Percentiles rank a stretch among this genome's conserved stretches.
These are phyloP conservation scores for Schizaphis graminum DNA, from an alignment of 2,888 invertebrate genomes.

Conservation along the genomic window DNA sequence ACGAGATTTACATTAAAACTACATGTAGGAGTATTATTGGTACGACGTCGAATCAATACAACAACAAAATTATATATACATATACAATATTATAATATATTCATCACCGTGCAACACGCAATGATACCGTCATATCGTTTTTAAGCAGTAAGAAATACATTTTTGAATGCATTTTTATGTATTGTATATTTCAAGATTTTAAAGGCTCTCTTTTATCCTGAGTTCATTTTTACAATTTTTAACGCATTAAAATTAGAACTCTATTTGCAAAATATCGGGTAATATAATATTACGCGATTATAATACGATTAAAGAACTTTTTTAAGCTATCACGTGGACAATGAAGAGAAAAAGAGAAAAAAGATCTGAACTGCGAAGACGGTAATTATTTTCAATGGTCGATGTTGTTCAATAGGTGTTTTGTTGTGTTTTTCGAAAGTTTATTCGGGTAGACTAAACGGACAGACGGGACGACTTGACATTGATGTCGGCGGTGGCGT, in stretches of 20 bases:
- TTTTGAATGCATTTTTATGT: neutral
- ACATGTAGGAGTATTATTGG: no score
- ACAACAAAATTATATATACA: no score
- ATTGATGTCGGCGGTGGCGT: neutral
- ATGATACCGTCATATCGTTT: neutral
- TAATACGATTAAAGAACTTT: neutral
- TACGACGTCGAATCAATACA: no score
- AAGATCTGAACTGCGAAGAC: neutral
- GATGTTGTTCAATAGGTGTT: conserved; percentile 17
- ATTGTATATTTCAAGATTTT: neutral
- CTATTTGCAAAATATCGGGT: neutral
- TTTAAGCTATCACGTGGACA: neutral
- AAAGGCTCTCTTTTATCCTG: neutral
- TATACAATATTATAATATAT: neutral
- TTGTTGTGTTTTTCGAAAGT: conserved; percentile 39
- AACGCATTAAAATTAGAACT: neutral
- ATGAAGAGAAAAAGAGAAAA: conserved; percentile 5
- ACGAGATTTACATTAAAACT: no score
- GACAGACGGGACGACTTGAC: neutral
- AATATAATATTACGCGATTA: neutral
- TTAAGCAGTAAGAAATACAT: no score
- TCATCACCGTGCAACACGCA: neutral
- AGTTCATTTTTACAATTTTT: neutral
- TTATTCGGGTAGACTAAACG: neutral
- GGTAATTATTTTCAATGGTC: conserved; percentile 26